These are phyloP conservation scores for Sycophaga agraensis DNA, from an alignment of 1,140 invertebrate species.

Conservation along the genomic window DNA sequence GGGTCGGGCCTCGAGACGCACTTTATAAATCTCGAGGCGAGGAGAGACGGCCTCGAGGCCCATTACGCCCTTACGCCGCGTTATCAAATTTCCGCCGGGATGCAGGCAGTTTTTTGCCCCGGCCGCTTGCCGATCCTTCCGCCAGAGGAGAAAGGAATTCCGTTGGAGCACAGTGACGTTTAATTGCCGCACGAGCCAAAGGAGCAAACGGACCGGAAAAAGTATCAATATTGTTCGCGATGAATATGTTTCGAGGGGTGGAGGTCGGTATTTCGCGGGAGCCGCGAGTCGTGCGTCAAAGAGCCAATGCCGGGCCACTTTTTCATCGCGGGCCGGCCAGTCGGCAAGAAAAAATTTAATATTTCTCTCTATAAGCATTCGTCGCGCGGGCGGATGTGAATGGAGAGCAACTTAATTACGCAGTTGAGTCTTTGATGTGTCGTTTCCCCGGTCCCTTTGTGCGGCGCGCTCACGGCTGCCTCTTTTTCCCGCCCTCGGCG, in stretches of 20 bases:
- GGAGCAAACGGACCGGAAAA: too few species aligned
- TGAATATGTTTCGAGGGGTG: background rate
- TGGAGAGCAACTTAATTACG: background rate
- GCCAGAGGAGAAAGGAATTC: too few species aligned
- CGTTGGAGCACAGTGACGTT: too few species aligned
- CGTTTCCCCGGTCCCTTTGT: background rate
- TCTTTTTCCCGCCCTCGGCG: too few species aligned
- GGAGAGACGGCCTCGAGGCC: too few species aligned
- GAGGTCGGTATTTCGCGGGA: background rate
- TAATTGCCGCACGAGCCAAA: too few species aligned
- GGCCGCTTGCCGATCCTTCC: too few species aligned
- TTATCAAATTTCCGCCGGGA: background rate
- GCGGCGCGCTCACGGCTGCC: too few species aligned
- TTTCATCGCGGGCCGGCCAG: background rate
- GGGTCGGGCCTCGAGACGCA: background rate
- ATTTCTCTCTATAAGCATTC: background rate
- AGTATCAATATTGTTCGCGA: background rate
- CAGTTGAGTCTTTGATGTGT: background rate
- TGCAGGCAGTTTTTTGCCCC: background rate
- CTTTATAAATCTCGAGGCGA: constrained; percentile 23
- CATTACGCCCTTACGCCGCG: background rate
- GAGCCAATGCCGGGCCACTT: background rate
- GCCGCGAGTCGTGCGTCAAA: background rate
- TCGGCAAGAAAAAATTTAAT: constrained; percentile 2
- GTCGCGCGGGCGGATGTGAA: background rate